Evolutionary conservation across 2,888 invertebrate species (phyloP).

Genomic region (Polietes domitor): DNA sequence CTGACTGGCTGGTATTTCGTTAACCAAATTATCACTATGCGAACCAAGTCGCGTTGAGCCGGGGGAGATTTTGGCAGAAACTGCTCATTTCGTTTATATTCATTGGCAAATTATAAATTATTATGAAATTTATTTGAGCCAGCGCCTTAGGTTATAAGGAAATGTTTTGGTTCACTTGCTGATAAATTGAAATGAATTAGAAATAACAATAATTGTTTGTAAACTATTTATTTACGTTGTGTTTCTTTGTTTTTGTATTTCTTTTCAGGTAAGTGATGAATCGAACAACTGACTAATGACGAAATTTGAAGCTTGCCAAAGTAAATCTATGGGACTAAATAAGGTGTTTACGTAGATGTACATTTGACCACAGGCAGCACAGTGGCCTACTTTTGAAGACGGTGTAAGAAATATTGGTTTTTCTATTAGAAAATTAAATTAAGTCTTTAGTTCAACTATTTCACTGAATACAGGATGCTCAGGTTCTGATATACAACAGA

Average conservation of each 20-base stretch:
- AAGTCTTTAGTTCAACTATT: too few species aligned
- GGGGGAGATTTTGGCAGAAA: constrained; percentile 7
- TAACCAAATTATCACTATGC: constrained; percentile 63
- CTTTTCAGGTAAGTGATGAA: constrained; percentile 58
- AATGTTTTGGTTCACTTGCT: constrained; percentile 5
- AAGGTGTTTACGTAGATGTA: too few species aligned
- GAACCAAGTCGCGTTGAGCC: not conserved
- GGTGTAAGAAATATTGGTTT: too few species aligned
- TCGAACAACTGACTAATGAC: not conserved
- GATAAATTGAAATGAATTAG: constrained; percentile 30
- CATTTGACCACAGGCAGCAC: too few species aligned
- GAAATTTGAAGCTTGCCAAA: not conserved
- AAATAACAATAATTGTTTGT: constrained; percentile 27
- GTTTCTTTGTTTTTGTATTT: constrained; percentile 29
- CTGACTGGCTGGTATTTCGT: constrained; percentile 5
- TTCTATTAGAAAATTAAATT: too few species aligned
- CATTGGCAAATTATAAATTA: constrained; percentile 43
- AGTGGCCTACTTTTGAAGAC: too few species aligned
- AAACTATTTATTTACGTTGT: constrained; percentile 26
- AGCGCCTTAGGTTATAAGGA: constrained; percentile 33
- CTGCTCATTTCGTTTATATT: constrained; percentile 3
- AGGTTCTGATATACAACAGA: too few species aligned
- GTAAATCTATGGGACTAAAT: too few species aligned
- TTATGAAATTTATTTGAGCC: constrained; percentile 54
- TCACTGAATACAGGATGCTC: too few species aligned